phyloP scores from a whole-genome alignment of 92 coral and sea anemone genomes.

The Zoanthus gigantus region DNA sequence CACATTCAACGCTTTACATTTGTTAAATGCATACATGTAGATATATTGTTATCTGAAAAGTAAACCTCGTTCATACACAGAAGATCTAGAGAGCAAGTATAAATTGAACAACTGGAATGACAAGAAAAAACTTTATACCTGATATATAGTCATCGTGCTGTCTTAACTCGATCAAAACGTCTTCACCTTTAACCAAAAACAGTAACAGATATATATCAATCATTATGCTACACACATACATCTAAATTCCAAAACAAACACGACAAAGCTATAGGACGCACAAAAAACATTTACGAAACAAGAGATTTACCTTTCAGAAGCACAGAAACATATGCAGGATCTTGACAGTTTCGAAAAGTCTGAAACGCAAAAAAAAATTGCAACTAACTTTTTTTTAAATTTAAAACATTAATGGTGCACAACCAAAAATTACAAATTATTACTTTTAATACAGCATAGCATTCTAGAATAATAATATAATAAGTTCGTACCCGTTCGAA shows the following conservation, averaged over 20 bases:
- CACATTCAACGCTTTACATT: slow-evolving; percentile 16
- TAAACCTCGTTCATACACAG: not conserved
- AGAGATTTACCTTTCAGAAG: slow-evolving; percentile 88
- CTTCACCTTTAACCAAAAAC: slow-evolving; percentile 78
- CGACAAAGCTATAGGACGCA: not conserved
- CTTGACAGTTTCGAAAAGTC: slow-evolving; percentile 98
- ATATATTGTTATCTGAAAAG: slow-evolving; percentile 15
- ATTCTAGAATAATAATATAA: slow-evolving; percentile 1
- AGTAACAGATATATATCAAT: not conserved
- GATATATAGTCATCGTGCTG: slow-evolving; percentile 98
- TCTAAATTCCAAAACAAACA: slow-evolving; percentile 47
- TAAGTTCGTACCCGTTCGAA: slow-evolving; percentile 88
- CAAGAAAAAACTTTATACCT: slow-evolving; percentile 58
- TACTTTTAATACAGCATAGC: not conserved
- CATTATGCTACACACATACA: not conserved
- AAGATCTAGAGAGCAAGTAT: not conserved
- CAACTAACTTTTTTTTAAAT: not conserved
- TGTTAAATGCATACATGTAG: slow-evolving; percentile 17
- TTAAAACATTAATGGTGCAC: not conserved
- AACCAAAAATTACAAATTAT: not conserved
- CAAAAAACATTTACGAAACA: not conserved
- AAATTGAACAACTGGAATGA: not conserved
- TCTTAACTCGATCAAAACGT: slow-evolving; percentile 84
- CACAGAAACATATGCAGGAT: slow-evolving; percentile 97
- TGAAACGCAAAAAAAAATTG: slow-evolving; percentile 24